Percentiles rank a stretch among this genome's conserved stretches.
These are phyloP conservation scores for Hermaeophaga mercurialis DNA, from an alignment of 2,888 invertebrate species.

Conservation along the genomic window DNA sequence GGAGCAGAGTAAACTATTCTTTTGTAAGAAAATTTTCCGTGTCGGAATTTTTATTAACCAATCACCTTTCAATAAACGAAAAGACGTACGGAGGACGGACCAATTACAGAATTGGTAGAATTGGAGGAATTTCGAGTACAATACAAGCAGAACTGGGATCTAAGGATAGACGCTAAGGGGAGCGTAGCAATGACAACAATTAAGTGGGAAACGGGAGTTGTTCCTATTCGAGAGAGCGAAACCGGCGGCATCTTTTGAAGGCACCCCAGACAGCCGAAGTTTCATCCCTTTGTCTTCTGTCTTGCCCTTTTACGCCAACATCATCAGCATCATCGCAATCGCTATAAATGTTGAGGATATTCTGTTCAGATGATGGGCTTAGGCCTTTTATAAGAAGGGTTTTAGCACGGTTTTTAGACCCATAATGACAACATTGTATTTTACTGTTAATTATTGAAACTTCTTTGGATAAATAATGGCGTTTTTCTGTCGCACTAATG, in stretches of 20 bases:
- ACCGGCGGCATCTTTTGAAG: constrained; percentile 8
- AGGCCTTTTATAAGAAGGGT: background rate
- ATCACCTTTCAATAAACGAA: constrained; percentile 6
- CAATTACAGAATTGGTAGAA: constrained; percentile 13
- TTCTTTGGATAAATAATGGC: too few relatives aligned
- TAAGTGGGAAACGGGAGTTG: constrained; percentile 14
- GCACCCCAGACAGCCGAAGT: constrained; percentile 1
- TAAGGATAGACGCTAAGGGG: constrained; percentile 4
- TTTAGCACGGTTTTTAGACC: background rate
- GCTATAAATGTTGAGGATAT: constrained; percentile 5
- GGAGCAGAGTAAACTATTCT: background rate
- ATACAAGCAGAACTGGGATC: background rate
- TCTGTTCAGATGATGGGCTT: background rate
- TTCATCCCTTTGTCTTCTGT: constrained; percentile 11
- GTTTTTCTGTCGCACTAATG: too few relatives aligned
- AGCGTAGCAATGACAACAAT: constrained; percentile 14
- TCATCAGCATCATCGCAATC: constrained; percentile 2
- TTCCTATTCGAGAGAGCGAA: constrained; percentile 4
- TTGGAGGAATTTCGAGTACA: constrained; percentile 11
- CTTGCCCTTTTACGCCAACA: constrained; percentile 10
- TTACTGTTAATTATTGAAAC: too few relatives aligned
- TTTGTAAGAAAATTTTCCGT: background rate
- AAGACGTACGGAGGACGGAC: background rate
- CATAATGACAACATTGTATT: too few relatives aligned
- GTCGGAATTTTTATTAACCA: constrained; percentile 8